Percentiles rank a stretch among this genome's conserved stretches.
Conservation (phyloP, 2,113 vertebrate genomes). For the Falco punctatus region DNA sequence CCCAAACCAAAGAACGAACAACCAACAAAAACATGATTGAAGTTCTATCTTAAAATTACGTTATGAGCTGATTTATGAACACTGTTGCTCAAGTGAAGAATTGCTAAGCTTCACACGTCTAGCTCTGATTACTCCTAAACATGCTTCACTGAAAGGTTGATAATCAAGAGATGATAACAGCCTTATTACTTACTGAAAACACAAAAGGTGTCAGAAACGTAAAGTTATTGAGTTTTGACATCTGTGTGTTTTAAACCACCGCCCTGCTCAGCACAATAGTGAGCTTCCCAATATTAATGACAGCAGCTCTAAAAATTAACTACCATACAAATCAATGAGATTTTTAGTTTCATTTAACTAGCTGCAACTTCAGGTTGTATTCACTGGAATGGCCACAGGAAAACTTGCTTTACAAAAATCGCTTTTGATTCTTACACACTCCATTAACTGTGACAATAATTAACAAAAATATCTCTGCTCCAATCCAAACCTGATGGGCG, state of each 20-base stretch:
- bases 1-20: background rate
- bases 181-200: background rate
- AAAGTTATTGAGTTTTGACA: background rate
- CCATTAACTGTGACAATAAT: background rate
- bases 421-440: background rate
- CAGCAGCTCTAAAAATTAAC: background rate
- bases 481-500: background rate
- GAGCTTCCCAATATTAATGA: background rate
- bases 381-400: fast-evolving
- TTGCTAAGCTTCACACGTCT: background rate
- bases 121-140: background rate
- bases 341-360: background rate
- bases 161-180: background rate
- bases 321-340: background rate
- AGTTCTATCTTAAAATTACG: background rate
- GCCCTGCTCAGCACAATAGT: background rate
- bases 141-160: background rate
- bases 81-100: background rate
- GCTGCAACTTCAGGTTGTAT: background rate
- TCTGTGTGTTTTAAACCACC: background rate
- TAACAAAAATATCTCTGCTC: background rate
- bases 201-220: background rate
- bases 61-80: background rate
- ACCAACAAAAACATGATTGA: background rate
- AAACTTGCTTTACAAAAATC: background rate